Evolutionary conservation across 1,140 invertebrate genomes (phyloP), one percentile per base, ranked within the genome.

Genomic region (Panonychus citri): DNA sequence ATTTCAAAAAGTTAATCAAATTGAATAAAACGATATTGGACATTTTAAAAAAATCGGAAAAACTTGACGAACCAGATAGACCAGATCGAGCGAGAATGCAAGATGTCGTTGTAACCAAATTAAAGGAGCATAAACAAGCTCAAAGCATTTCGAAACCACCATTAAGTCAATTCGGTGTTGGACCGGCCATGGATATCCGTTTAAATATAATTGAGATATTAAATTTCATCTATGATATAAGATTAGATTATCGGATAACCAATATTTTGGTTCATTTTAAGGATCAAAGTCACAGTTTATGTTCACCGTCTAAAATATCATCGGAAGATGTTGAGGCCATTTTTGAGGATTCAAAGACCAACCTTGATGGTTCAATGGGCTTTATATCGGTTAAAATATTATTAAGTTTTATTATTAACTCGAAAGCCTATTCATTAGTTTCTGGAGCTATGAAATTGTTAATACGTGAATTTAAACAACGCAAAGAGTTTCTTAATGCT

Each of bases 151-250:
- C 52, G 12, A 51, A 26, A 25, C 17, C 25, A 51, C 17, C 52
- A 15, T 25, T 26, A 55, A 21, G 19, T 43, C 19, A 15, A 55
- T 76, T 81, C 59, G 85, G 90, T 65, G 87, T 90, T 69, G 86
- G 84, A 0, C 71, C 95, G 25, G 87, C 96, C 21, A 94, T 97
- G 87, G 90, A 97, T 67, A 97, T 91, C 0, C 97, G 97, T 70
- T 72, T 97, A 24, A 96, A 96, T 73, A 95, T 97, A 55, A 95
- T 97, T 51, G 91, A 97, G 74, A 96, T 97, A 62, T 70, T 97
- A 43, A 85, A 90, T 78, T 97, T 97, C 67, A 96, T 98, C 66
- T 73, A 95, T 57, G 86, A 98, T 70, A 90, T 98, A 8, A 77
- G 93, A 61, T 71, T 98, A 62, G 94, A 98, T 73, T 98, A 95